Conservation (phyloP, 30 jellyfish, hydroid and myxozoan genomes). For the Turritopsis rubra region DNA sequence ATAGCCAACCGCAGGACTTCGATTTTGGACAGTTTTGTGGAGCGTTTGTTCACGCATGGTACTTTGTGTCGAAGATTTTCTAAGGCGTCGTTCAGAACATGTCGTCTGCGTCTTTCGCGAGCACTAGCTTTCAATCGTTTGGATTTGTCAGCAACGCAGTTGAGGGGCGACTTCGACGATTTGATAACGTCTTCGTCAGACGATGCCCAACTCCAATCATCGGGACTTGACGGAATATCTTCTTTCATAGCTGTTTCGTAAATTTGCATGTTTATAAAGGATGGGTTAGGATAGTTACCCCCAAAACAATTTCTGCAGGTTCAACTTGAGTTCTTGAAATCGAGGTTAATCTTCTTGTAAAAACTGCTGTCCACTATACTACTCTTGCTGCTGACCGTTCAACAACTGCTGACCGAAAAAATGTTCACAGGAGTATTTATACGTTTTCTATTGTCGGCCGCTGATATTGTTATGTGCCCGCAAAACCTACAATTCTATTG, state of each 20-base stretch:
- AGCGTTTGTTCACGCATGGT: conserved; percentile 44
- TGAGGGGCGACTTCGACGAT: background rate
- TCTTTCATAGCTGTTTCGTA: conserved; percentile 8
- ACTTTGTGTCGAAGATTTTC: conserved; percentile 69
- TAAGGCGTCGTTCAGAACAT: conserved; percentile 83
- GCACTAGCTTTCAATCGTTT: conserved; percentile 94
- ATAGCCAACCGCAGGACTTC: conserved; percentile 87
- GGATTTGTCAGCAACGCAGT: conserved; percentile 33
- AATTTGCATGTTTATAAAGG: background rate
- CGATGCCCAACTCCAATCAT: background rate
- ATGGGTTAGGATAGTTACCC: background rate
- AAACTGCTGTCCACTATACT: background rate
- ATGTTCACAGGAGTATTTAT: background rate
- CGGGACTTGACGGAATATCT: conserved; percentile 3
- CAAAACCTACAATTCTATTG: conserved; percentile 7
- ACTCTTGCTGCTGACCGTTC: conserved; percentile 16
- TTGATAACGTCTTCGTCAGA: conserved; percentile 10
- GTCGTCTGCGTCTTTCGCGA: conserved; percentile 86
- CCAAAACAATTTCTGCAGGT: background rate
- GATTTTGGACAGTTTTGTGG: conserved; percentile 74
- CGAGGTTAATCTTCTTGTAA: conserved; percentile 5
- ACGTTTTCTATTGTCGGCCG: conserved; percentile 13
- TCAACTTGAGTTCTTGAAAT: background rate
- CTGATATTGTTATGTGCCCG: conserved; percentile 15
- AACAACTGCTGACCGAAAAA: conserved; percentile 15